Evolutionary conservation across 2,888 invertebrate species (phyloP), one percentile per base, ranked within the genome.

Genomic region (Blera fallax): DNA sequence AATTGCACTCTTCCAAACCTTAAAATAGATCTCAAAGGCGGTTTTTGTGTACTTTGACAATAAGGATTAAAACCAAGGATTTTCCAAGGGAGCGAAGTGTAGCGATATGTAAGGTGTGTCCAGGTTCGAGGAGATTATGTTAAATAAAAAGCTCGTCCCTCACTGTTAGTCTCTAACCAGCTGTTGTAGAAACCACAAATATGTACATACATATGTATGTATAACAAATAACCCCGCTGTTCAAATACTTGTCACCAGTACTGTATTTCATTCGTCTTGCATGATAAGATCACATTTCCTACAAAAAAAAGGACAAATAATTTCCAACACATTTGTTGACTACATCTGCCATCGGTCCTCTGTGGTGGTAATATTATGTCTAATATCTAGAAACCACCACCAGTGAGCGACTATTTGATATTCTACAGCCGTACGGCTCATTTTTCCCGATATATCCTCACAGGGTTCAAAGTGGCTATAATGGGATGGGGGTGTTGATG

Each of bases 261-360:
- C 11, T 6, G n/a, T 37, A 37, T 6, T 10, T 7, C 37, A n/a
- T 27, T 16, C 3, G 45, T 32, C 40, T 60, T 11, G 72, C 60
- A 67, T 69, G 67, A 60, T 50, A 77, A 52, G 21, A 58, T 58
- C 67, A 67, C 60, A 77, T 77, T 69, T 60, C 32, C 48, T 14
- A 16, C 18, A 29, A 37, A 29, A 60, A 60, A 32, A 60, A 50
- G 8, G 18, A 21, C 18, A 29, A 67, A n/a, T 18, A n/a, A 76
- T 56, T 76, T 50, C 76, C 64, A 32, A 45, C 52, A 64, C 76
- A 48, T 48, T 50, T 67, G 58, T 67, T 58, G 76, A 58, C 76
- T 77, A 27, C 76, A 67, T 60, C 67, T 77, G 76, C 50, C 40
- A 50, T 24, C 40, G 29, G 24, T 11, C 10, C 11, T 29, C 14